Percentiles rank a stretch among this genome's conserved stretches.
Conservation (phyloP, 2,888 invertebrate genomes). For the Flexamia atlantica region DNA sequence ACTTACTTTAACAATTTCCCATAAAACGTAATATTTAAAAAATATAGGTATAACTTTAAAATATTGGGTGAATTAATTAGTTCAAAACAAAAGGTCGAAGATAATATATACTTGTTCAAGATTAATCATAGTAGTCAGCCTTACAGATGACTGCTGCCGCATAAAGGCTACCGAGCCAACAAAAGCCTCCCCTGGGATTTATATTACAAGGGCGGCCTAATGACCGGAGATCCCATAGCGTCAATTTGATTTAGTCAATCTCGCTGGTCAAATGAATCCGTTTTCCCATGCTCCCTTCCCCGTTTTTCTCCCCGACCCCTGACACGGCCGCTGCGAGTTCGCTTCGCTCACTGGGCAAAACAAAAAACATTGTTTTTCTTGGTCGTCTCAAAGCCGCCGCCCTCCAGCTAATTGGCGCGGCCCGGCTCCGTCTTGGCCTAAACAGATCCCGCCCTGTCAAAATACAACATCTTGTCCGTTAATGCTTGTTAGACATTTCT, state of each 20-base stretch:
- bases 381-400: slow-evolving; percentile 42
- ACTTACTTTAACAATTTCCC: too few relatives aligned
- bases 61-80: neutral
- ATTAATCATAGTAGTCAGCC: neutral
- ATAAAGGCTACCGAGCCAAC: slow-evolving; percentile 1
- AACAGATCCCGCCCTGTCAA: slow-evolving; percentile 18
- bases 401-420: slow-evolving; percentile 51
- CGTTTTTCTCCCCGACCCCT: slow-evolving; percentile 12
- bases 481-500: slow-evolving; percentile 26
- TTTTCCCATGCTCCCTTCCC: slow-evolving; percentile 25
- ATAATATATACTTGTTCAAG: neutral
- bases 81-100: neutral
- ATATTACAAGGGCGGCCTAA: slow-evolving; percentile 26
- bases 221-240: slow-evolving; percentile 32
- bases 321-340: slow-evolving; percentile 40
- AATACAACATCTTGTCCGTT: slow-evolving; percentile 10
- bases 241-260: slow-evolving; percentile 43
- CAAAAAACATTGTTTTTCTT: slow-evolving; percentile 57
- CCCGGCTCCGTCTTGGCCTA: slow-evolving; percentile 4
- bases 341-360: slow-evolving; percentile 36
- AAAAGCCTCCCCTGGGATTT: slow-evolving; percentile 16
- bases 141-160: neutral
- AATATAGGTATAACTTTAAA: neutral
- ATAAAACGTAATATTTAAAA: too few relatives aligned
- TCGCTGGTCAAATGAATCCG: slow-evolving; percentile 29